Evolutionary conservation across 1,140 invertebrate species (phyloP), one percentile per base, ranked within the genome.

Genomic region (Drosophila kanapiae): DNA sequence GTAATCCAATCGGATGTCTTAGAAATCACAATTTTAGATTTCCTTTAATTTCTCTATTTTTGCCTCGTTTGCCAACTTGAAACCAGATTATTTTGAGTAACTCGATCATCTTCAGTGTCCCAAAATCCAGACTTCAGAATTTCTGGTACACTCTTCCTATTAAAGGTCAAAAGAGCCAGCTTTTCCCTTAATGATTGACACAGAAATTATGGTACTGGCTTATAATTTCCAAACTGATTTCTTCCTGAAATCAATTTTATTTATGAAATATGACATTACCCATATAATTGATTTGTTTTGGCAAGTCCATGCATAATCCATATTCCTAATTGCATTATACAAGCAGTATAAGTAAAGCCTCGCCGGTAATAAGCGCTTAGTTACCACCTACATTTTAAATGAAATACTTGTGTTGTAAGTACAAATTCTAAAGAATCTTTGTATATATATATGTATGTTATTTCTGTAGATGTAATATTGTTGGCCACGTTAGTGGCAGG

Each of bases 401-500:
- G 47, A 48, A 48, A n/a, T 49, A 29, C 7, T 10, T 49, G 1
- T 9, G 47, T 49, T 31, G 31, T 31, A 14, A 48, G 45, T 27
- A 48, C 0, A 6, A 18, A 6, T 47, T 6, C 5, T 23, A 10
- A 47, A 6, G 14, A 48, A 47, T 18, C 31, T 31, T 31, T 13
- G 5, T 11, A 9, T 13, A 27, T 4, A 0, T 14, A 23, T 31
- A 31, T 8, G 4, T 31, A 6, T 31, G 7, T 29, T 1, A 16
- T 29, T 13, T 6, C 13, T 4, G 31, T 8, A 29, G 47, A 23
- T 49, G 7, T 49, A 1, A n/a, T 49, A n/a, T 29, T 49, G 27
- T 29, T 49, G 23, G 47, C 47, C 47, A 49, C 47, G 14, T 49
- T 23, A 29, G 27, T 49, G 47, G 27, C 47, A 29, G 47, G 47